Percentiles rank a stretch among this genome's conserved stretches.
Evolutionary conservation across 2,888 invertebrate species (phyloP).

Genomic region (Drosophila peninsularis): DNA sequence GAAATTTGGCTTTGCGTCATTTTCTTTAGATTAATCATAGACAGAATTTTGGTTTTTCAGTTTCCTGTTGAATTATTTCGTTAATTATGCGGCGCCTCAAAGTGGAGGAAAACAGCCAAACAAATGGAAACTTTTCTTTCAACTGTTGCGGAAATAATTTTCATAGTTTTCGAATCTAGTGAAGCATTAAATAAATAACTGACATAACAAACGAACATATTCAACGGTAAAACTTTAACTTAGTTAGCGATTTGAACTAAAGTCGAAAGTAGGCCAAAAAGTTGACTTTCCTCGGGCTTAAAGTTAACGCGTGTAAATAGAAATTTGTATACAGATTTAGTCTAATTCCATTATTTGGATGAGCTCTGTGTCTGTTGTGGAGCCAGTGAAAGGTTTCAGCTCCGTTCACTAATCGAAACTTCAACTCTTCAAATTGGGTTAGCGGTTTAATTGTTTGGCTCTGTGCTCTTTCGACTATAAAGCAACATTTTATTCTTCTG

Average conservation of each 20-base stretch:
- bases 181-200: conserved; percentile 23
- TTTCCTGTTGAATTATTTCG: conserved; percentile 75
- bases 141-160: conserved; percentile 26
- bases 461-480: conserved; percentile 22
- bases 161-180: conserved; percentile 20
- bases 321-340: conserved; percentile 11
- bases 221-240: conserved; percentile 1
- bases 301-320: conserved; percentile 8
- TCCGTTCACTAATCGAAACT: conserved; percentile 13
- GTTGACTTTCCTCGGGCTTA: conserved; percentile 20
- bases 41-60: conserved; percentile 45
- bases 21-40: conserved; percentile 67
- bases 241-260: neutral
- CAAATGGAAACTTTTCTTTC: conserved; percentile 25
- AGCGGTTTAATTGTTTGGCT: conserved; percentile 42
- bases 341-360: conserved; percentile 11
- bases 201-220: neutral
- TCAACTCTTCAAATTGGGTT: conserved; percentile 54
- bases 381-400: conserved; percentile 59
- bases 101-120: conserved; percentile 25
- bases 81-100: conserved; percentile 74
- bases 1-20: conserved; percentile 47
- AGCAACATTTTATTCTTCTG: conserved; percentile 23
- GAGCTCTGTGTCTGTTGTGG: neutral
- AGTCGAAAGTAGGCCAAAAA: conserved; percentile 16